Evolutionary conservation across 35 echinoderm and acorn worm genomes (phyloP), one percentile per base, ranked within the genome.

Genomic region (Ophioderma brevispina): DNA sequence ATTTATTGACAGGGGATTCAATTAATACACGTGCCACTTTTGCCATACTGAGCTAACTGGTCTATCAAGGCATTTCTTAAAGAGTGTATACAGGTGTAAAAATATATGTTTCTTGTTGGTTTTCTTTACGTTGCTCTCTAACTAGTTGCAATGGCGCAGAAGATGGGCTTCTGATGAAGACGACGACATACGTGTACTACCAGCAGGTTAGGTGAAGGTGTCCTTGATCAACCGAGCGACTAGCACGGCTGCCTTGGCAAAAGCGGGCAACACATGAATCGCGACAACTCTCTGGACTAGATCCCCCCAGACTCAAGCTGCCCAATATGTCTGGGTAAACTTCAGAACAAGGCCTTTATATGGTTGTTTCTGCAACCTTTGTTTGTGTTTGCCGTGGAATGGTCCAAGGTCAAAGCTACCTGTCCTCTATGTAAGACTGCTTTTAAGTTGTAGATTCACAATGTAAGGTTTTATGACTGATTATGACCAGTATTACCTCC

Each of bases 401-500:
- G 97, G 97, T 91, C 97, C 8, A 99, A 95, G 35, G 94, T 99
- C 18, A 95, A 93, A 46, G 80, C 93, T 59, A 92, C 85, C 0
- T 99, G 97, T 50, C 97, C 97, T 33, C 89, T 99, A 14, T 99
- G 97, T 80, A 99, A 99, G 81, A 89, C 94, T 1, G 46, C 93
- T 32, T 99, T 99, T 63, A 95, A 93, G 37, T 99, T 94, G 19
- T 90, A 95, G 70, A 99, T 99, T 36, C 97, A 99, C 81, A 99
- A 99, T 55, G 92, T 99, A 19, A 59, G 80, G 64, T 99, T 94
- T 18, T 95, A 92, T 64, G 97, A 99, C n/a, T 39, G 87, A 93
- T 25, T 99, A 99, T 49, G 97, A 99, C 3, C 97, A 94, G 55
- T 93, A 95, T 15, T 64, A 95, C 76, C 88, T 99, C 0, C 90